Conservation (phyloP, 2,113 vertebrate genomes). For the Anguilla rostrata region DNA sequence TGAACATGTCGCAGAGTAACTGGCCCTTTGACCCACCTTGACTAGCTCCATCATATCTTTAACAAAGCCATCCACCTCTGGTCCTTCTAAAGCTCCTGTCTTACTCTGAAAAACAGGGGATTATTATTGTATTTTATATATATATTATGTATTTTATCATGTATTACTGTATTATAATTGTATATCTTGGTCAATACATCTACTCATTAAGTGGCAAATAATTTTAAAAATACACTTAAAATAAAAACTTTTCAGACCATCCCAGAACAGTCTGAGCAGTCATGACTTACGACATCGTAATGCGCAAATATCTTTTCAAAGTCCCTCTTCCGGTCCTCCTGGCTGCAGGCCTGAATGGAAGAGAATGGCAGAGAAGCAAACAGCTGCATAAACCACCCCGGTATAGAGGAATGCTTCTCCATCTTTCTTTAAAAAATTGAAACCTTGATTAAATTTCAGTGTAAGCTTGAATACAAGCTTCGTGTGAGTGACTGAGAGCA, state of each 20-base stretch:
- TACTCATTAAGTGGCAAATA: neutral
- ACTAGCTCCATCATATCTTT: slow-evolving; percentile 92
- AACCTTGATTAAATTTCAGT: neutral
- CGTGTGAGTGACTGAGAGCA: no score
- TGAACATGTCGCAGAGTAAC: neutral
- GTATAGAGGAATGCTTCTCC: neutral
- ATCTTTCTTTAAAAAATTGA: neutral
- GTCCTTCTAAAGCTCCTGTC: slow-evolving; percentile 82
- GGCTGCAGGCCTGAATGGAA: slow-evolving; percentile 74
- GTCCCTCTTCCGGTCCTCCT: slow-evolving; percentile 83
- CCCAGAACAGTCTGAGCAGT: neutral
- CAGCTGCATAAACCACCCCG: neutral
- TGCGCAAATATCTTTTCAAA: slow-evolving; percentile 93
- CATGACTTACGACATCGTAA: slow-evolving; percentile 84
- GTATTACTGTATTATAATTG: no score
- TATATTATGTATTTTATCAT: no score
- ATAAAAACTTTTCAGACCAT: neutral
- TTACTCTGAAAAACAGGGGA: slow-evolving; percentile 74
- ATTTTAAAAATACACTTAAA: neutral
- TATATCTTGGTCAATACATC: neutral
- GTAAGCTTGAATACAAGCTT: neutral
- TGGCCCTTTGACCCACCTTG: slow-evolving; percentile 65
- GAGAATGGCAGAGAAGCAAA: neutral
- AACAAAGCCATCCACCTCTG: slow-evolving; percentile 88
- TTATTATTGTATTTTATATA: neutral